A percentile compares a stretch with the other conserved stretches of the same genome.
phyloP scores from a whole-genome alignment of 2,888 invertebrate species.

The Ophion ellenae region DNA sequence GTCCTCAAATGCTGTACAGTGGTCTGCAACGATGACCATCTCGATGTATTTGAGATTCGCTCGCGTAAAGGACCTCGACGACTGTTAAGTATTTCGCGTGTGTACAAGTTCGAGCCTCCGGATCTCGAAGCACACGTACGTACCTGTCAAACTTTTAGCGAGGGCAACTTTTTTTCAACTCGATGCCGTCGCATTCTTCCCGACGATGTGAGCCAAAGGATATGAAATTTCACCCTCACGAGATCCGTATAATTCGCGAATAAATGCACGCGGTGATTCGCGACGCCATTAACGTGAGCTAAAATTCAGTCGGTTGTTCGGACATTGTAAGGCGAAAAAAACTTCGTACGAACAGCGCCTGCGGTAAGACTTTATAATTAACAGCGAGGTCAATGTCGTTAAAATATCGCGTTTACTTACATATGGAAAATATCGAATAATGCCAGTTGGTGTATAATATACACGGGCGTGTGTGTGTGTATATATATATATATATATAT shows the following conservation, averaged over 20 bases:
- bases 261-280: constrained; percentile 63
- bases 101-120: constrained; percentile 5
- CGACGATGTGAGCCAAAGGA: constrained; percentile 31
- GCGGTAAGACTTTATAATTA: constrained; percentile 56
- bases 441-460: constrained; percentile 11
- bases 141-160: constrained; percentile 42
- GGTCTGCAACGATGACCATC: constrained; percentile 2
- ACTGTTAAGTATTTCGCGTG: constrained; percentile 3
- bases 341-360: constrained; percentile 45
- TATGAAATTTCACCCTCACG: constrained; percentile 24
- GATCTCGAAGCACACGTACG: constrained; percentile 11
- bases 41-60: constrained; percentile 10
- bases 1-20: not conserved
- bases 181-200: constrained; percentile 32
- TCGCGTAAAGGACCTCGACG: constrained; percentile 26
- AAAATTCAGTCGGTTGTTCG: constrained; percentile 57
- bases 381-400: constrained; percentile 53
- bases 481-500: too few species aligned
- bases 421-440: constrained; percentile 44
- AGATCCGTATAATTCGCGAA: constrained; percentile 64
- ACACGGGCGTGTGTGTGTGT: not conserved
- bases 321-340: constrained; percentile 51
- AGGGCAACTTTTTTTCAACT: constrained; percentile 21
- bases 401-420: constrained; percentile 40
- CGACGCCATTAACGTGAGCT: constrained; percentile 61